Conservation (phyloP, 2,113 vertebrate genomes). For the Pteronura brasiliensis region DNA sequence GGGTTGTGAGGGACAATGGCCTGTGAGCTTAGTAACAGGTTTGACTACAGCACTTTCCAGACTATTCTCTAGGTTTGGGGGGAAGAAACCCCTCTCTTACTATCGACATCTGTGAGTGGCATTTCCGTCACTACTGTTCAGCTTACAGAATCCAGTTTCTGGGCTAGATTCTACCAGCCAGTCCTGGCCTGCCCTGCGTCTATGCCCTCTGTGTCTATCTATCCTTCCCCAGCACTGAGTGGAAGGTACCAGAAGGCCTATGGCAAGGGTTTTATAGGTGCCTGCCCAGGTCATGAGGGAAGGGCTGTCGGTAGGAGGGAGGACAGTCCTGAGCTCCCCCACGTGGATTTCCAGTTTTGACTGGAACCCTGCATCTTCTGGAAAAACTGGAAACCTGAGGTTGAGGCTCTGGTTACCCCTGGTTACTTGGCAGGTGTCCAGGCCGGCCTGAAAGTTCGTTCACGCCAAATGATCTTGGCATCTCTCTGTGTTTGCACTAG, state of each 20-base stretch:
- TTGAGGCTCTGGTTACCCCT: background rate
- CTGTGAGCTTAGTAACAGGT: background rate
- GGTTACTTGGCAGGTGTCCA: slow-evolving; percentile 12
- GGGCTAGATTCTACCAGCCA: background rate
- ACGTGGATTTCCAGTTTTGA: background rate
- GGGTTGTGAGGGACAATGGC: background rate
- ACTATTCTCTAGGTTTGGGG: background rate
- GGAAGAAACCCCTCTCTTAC: background rate
- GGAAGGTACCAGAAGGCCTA: background rate
- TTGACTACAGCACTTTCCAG: background rate
- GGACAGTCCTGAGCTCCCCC: background rate
- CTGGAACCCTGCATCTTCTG: background rate
- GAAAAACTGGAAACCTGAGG: background rate
- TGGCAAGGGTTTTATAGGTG: background rate
- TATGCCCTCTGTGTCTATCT: background rate
- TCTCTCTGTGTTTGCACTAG: background rate
- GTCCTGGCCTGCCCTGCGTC: background rate
- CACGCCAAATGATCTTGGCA: background rate
- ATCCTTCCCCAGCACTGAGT: fast-evolving
- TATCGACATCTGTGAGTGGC: background rate
- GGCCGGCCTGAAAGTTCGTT: background rate
- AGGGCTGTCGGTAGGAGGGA: background rate
- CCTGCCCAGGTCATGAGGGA: background rate
- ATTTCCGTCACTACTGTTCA: background rate
- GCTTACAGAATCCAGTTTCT: background rate